phyloP scores from a whole-genome alignment of 2,113 vertebrate genomes.

The Labeo catla region DNA sequence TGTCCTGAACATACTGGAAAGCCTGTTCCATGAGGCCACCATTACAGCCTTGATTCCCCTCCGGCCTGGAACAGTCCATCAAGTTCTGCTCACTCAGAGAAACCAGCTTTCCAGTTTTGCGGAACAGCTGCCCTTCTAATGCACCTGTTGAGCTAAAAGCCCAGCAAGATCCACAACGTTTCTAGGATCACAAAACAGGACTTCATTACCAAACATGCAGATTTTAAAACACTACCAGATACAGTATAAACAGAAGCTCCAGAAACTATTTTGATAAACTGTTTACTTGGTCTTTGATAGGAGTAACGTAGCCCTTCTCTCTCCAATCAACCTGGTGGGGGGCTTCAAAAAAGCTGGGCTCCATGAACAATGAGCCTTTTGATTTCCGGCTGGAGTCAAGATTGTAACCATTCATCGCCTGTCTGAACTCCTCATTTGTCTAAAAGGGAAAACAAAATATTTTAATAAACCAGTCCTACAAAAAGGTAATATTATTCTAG shows the following conservation, averaged over 20 bases:
- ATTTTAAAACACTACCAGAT: background rate
- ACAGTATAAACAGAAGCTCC: background rate
- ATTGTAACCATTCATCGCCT: constrained; percentile 86
- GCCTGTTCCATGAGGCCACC: constrained; percentile 80
- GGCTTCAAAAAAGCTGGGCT: constrained; percentile 74
- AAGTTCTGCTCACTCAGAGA: constrained; percentile 85
- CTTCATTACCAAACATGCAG: background rate
- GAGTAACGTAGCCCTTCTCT: constrained; percentile 88
- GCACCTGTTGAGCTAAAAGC: constrained; percentile 82
- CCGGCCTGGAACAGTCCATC: constrained; percentile 78
- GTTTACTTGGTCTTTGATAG: constrained; percentile 89
- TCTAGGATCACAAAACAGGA: constrained; percentile 59
- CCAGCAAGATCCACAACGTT: constrained; percentile 83
- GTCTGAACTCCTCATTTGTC: constrained; percentile 88
- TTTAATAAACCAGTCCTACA: too few relatives aligned
- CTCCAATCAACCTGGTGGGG: constrained; percentile 87
- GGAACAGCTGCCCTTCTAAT: constrained; percentile 84
- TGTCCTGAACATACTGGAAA: constrained; percentile 81
- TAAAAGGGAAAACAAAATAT: constrained; percentile 55
- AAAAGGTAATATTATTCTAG: too few relatives aligned
- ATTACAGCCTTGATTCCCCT: constrained; percentile 80
- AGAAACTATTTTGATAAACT: background rate
- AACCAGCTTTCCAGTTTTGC: constrained; percentile 77
- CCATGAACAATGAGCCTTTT: constrained; percentile 78
- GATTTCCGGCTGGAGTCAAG: constrained; percentile 60